Percentiles rank a stretch among this genome's conserved stretches.
These are phyloP conservation scores for Cephalopachus bancanus DNA, from an alignment of 2,797 vertebrate genomes.

Conservation along the genomic window DNA sequence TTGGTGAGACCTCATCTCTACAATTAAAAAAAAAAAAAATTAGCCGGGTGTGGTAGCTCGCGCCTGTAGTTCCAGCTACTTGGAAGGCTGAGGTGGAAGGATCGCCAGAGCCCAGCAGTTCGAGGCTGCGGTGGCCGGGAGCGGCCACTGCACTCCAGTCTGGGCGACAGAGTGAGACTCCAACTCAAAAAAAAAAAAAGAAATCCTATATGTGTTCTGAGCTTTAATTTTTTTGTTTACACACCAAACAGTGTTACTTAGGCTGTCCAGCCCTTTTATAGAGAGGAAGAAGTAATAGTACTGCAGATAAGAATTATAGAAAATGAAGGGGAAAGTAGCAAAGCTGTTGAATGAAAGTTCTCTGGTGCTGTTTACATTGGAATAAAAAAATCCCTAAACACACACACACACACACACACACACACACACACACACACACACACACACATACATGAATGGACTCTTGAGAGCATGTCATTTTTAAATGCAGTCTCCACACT, in stretches of 20 bases:
- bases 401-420: too few relatives aligned
- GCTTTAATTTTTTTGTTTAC: conserved; percentile 89
- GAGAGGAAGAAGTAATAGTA: conserved; percentile 79
- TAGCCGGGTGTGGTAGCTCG: too few relatives aligned
- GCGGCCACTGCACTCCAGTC: too few relatives aligned
- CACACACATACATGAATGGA: not conserved
- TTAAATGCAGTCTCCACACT: not conserved
- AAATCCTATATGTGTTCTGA: conserved; percentile 81
- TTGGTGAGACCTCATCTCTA: too few relatives aligned
- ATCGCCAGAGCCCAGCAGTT: too few relatives aligned
- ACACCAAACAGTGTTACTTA: conserved; percentile 86
- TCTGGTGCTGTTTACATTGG: conserved; percentile 87
- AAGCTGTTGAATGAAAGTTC: conserved; percentile 84
- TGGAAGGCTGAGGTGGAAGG: too few relatives aligned
- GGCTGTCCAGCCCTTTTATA: conserved; percentile 81
- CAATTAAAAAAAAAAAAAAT: too few relatives aligned
- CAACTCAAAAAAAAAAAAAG: too few relatives aligned
- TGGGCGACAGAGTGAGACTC: too few relatives aligned
- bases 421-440: too few relatives aligned
- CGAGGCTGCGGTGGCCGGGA: too few relatives aligned
- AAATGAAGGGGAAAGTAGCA: conserved; percentile 85
- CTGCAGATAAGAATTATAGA: conserved; percentile 79
- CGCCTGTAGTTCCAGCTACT: too few relatives aligned
- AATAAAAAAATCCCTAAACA: conserved; percentile 74
- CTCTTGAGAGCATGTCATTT: not conserved